Percentiles rank a stretch among this genome's conserved stretches.
Conservation (phyloP, 2,113 vertebrate species). For the Indri indri region DNA sequence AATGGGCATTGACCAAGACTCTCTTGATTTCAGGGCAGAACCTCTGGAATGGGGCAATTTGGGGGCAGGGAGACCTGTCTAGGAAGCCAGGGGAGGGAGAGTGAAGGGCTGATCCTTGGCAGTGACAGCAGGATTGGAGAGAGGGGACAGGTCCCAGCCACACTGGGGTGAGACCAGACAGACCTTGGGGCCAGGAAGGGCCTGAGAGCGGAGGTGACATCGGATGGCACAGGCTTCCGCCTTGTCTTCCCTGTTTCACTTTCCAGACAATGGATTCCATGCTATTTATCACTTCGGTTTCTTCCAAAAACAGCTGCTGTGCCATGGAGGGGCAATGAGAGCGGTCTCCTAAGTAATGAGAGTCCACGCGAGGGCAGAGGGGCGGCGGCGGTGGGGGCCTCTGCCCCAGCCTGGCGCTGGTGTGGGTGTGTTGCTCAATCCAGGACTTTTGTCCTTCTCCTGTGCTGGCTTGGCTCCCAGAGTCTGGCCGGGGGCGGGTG, state of each 20-base stretch:
- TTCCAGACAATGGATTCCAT: neutral
- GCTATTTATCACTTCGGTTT: neutral
- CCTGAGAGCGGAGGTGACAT: accelerated
- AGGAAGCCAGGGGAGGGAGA: neutral
- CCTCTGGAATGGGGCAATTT: neutral
- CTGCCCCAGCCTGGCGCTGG: neutral
- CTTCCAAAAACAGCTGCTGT: neutral
- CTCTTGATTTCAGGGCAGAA: too few relatives aligned
- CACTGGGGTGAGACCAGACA: too few relatives aligned
- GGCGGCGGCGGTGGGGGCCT: neutral
- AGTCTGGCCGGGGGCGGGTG: neutral
- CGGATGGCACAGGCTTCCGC: neutral
- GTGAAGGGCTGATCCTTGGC: neutral
- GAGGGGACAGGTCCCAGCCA: accelerated
- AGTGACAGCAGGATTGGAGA: accelerated
- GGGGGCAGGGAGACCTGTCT: neutral
- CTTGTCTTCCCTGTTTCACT: neutral
- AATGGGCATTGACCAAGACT: accelerated
- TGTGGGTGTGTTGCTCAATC: neutral
- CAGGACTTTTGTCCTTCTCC: neutral
- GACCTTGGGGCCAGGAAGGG: neutral
- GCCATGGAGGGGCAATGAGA: neutral
- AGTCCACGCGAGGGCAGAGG: neutral
- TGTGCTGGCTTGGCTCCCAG: neutral
- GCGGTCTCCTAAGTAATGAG: accelerated